Evolutionary conservation across 2,797 vertebrate genomes (phyloP).

Genomic region (Chelmon rostratus): DNA sequence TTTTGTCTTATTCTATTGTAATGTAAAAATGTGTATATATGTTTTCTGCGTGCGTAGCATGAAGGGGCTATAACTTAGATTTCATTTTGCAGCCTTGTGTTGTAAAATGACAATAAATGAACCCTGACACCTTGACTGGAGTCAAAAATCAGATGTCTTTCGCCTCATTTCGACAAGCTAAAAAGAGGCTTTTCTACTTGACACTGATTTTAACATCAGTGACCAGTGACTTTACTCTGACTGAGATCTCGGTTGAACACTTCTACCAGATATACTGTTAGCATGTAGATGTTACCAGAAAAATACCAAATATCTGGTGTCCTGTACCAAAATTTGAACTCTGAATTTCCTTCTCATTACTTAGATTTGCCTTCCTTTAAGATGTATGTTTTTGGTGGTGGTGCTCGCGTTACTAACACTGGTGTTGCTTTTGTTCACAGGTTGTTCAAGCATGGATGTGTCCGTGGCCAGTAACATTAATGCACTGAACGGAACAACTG

Average conservation of each 20-base stretch:
- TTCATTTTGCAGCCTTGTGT: background rate
- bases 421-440: slow-evolving; percentile 72
- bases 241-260: background rate
- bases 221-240: background rate
- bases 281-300: background rate
- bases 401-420: background rate
- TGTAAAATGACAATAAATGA: background rate
- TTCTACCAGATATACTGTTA: background rate
- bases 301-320: background rate
- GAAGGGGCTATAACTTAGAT: background rate
- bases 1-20: background rate
- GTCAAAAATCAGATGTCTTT: background rate
- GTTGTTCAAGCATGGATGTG: slow-evolving; percentile 91
- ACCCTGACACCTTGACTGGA: background rate
- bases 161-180: no score
- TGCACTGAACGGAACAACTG: slow-evolving; percentile 91
- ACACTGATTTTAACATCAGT: background rate
- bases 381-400: background rate
- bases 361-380: background rate
- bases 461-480: slow-evolving; percentile 82
- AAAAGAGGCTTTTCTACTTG: no score
- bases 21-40: background rate
- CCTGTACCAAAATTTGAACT: background rate
- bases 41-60: background rate
- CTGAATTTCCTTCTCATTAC: background rate